Base-by-base conservation (phyloP, 37 sponge, comb jelly and placozoan genomes). In the Aphrocallistes beatrix region DNA sequence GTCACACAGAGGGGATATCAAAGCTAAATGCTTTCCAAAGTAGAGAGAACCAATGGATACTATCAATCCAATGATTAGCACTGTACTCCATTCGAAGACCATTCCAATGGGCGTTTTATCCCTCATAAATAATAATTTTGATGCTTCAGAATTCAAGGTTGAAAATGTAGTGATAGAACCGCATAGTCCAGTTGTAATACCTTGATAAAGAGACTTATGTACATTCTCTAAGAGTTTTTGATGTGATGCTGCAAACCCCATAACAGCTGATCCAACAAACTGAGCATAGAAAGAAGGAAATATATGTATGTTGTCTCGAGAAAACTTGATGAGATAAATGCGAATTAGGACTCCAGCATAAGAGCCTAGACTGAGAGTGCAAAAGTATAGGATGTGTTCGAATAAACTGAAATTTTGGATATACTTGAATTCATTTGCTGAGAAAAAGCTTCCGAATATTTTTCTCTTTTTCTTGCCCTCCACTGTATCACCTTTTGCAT, bases 121-220 rank as follows among this genome's bases (percentile, higher is more conserved):
- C 10, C 36, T 17, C 37, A 87, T 88, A 17, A 90, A 28, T 38
- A 90, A 48, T 3, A 82, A 40, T 1, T 34, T 39, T 6, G 87
- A 48, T 25, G 88, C 88, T 36, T 90, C 91, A 25, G 37, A 49
- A 49, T 90, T 90, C 91, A 88, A 90, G 0, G 91, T 83, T 8
- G 91, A 90, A 39, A 90, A 90, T 39, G 91, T 90, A 1, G 91
- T 90, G 25, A 90, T 81, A 17, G 91, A 90, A 16, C 91, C 91
- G 51, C 91, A 90, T 37, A 90, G 49, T 38, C 91, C 91, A 10
- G 91, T 90, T 19, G 91, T 69, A 3, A 90, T 40, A 16, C 88
- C 85, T 19, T 85, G 85, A 48, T 90, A 90, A 1, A 85, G 19
- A 21, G 39, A 37, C 0, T 37, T 37, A 51, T 90, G 83, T 0